Evolutionary conservation across 2,888 invertebrate genomes (phyloP).

Genomic region (Chloroclysta siterata): DNA sequence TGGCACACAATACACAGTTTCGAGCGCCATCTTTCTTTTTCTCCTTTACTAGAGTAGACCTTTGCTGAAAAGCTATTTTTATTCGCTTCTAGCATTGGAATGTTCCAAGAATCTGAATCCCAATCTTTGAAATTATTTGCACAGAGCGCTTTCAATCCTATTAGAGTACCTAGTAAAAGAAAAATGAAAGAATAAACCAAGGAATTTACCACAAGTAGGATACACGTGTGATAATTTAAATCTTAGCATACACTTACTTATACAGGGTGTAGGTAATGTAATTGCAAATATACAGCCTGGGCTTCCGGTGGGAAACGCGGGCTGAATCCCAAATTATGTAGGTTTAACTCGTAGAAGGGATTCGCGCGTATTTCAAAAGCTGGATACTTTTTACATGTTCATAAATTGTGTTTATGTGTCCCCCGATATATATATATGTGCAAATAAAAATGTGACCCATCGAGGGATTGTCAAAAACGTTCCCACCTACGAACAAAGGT

Average conservation of each 20-base stretch:
- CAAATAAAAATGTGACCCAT: conserved; percentile 25
- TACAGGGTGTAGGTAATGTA: conserved; percentile 57
- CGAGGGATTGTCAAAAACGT: conserved; percentile 13
- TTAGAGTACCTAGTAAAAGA: conserved; percentile 7
- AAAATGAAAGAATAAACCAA: conserved; percentile 6
- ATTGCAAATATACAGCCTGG: conserved; percentile 62
- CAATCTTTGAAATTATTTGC: not conserved
- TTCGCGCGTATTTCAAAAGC: conserved; percentile 42
- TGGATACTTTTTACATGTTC: conserved; percentile 36
- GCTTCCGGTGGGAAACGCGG: conserved; percentile 46
- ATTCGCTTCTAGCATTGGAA: not conserved
- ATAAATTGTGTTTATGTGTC: conserved; percentile 28
- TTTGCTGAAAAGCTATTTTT: not conserved
- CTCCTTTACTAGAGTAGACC: not conserved
- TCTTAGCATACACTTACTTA: conserved; percentile 41
- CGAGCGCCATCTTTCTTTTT: not conserved
- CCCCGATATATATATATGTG: conserved; percentile 29
- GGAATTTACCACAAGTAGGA: conserved; percentile 21
- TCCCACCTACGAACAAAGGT: too few species aligned
- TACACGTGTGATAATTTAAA: conserved; percentile 54
- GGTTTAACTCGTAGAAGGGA: conserved; percentile 29
- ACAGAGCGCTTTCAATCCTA: not conserved
- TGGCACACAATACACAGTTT: not conserved
- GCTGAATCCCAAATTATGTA: conserved; percentile 54
- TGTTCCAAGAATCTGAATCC: conserved; percentile 5